Evolutionary conservation across 2,113 vertebrate species (phyloP).

Genomic region (Danio rerio): GRCz12tu NC_133181.1:50747001-50747500

Average conservation of each 20-base stretch:
- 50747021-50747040: too few relatives aligned
- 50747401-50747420: background rate
- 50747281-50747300: too few relatives aligned
- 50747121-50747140: too few relatives aligned
- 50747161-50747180: too few relatives aligned
- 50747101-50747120: too few relatives aligned
- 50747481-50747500: conserved; percentile 21
- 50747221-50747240: background rate
- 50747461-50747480: background rate
- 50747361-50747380: background rate
- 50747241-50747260: conserved; percentile 1
- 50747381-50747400: background rate
- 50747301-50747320: conserved; percentile 14
- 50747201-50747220: background rate
- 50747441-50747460: background rate
- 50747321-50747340: background rate
- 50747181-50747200: background rate
- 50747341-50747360: background rate
- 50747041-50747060: too few relatives aligned
- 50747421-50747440: too few relatives aligned
- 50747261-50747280: background rate
- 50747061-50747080: too few relatives aligned
- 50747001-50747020: too few relatives aligned
- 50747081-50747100: too few relatives aligned
- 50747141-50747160: too few relatives aligned